Conservation (phyloP, 2,888 invertebrate genomes). For the Portevinia maculata region DNA sequence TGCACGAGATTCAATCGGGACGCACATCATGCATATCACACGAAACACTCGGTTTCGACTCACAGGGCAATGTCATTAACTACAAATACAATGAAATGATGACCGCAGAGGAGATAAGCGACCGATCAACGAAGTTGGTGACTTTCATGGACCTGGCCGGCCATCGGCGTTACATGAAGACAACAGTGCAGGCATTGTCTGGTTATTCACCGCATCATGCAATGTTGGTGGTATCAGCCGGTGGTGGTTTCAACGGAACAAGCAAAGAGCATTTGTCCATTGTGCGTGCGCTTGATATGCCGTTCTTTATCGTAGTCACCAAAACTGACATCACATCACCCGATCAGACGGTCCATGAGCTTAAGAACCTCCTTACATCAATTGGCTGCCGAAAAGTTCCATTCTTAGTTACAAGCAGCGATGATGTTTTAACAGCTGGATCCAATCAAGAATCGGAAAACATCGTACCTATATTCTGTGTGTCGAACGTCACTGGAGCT, state of each 20-base stretch:
- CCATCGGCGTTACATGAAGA: constrained; percentile 96
- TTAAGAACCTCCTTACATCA: constrained; percentile 86
- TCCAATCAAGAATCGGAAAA: constrained; percentile 86
- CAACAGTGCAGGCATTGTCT: constrained; percentile 96
- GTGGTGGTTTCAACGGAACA: constrained; percentile 91
- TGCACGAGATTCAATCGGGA: constrained; percentile 97
- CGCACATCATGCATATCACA: constrained; percentile 97
- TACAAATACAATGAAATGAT: constrained; percentile 94
- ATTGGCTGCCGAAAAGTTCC: constrained; percentile 87
- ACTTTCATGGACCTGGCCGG: constrained; percentile 98
- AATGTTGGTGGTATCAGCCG: constrained; percentile 92
- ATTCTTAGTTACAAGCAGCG: constrained; percentile 86
- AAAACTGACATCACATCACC: constrained; percentile 94
- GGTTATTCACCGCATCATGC: constrained; percentile 97
- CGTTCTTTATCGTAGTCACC: constrained; percentile 96
- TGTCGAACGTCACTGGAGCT: constrained; percentile 95
- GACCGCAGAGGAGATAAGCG: constrained; percentile 96
- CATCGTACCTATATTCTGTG: constrained; percentile 91
- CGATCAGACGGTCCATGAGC: constrained; percentile 83
- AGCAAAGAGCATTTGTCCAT: constrained; percentile 96
- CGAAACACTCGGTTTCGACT: constrained; percentile 98
- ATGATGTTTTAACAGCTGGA: constrained; percentile 89
- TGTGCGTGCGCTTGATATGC: constrained; percentile 90
- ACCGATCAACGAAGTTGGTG: constrained; percentile 95
- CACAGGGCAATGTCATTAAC: constrained; percentile 92